These are phyloP conservation scores for Prionace glauca DNA, from an alignment of 2,797 vertebrate species.

Conservation along the genomic window DNA sequence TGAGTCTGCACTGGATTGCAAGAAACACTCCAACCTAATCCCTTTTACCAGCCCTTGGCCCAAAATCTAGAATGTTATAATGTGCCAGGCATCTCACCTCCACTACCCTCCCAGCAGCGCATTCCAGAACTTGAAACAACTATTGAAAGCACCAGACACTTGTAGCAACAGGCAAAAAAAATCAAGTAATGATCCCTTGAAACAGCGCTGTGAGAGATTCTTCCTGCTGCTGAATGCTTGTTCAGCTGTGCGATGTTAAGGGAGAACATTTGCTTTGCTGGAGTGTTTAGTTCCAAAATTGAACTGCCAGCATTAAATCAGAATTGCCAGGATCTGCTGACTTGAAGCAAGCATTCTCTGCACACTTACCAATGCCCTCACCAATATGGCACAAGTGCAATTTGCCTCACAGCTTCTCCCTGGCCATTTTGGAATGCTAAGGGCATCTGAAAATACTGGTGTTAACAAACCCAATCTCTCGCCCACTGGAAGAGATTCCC, in stretches of 20 bases:
- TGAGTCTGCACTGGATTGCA: no score
- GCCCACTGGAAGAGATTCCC: neutral
- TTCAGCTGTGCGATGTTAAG: neutral
- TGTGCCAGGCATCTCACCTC: no score
- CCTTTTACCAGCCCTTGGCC: no score
- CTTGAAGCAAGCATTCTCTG: neutral
- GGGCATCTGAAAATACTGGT: neutral
- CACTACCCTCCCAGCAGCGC: no score
- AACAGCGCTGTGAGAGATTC: neutral
- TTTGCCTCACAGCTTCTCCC: neutral
- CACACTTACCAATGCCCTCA: neutral
- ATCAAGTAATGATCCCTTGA: neutral
- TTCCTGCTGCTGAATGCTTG: neutral
- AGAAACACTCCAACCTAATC: no score
- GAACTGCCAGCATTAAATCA: neutral
- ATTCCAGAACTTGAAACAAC: no score
- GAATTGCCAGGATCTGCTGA: neutral
- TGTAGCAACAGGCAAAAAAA: no score
- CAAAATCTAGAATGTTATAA: no score
- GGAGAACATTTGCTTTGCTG: neutral
- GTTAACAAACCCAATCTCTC: neutral
- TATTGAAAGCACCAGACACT: no score
- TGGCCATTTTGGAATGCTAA: neutral
- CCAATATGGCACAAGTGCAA: no score
- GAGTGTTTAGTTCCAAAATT: neutral